Evolutionary conservation across 2,113 vertebrate species (phyloP).

Genomic region (Rhodinocichla rosea): DNA sequence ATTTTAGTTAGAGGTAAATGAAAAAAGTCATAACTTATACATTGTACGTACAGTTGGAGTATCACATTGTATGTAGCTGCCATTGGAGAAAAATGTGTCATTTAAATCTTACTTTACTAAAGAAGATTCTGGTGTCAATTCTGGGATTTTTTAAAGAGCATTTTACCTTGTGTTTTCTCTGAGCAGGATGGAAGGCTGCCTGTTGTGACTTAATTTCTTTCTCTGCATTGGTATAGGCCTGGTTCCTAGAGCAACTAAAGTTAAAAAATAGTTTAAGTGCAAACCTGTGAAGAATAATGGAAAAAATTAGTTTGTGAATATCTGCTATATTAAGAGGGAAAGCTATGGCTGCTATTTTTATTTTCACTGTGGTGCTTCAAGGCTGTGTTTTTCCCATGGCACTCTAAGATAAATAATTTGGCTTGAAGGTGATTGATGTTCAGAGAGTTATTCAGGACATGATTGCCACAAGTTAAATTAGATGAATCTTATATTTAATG

Average conservation of each 20-base stretch:
- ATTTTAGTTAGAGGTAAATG: background rate
- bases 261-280: background rate
- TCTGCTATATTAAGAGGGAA: background rate
- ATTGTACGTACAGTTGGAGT: background rate
- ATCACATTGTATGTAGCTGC: background rate
- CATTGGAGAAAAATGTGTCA: background rate
- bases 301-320: background rate
- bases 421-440: background rate
- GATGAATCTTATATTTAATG: background rate
- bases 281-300: background rate
- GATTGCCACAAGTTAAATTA: background rate
- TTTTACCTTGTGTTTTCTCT: background rate
- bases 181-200: background rate
- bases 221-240: background rate
- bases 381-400: background rate
- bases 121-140: background rate
- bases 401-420: background rate
- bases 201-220: background rate
- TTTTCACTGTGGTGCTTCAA: background rate
- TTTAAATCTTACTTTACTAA: background rate
- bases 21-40: fast-evolving
- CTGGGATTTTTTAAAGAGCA: background rate
- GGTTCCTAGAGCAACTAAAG: background rate
- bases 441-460: background rate
- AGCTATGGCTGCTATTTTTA: background rate